phyloP scores from a whole-genome alignment of 37 sponge, comb jelly and placozoan species.

The Tethya wilhelma region DNA sequence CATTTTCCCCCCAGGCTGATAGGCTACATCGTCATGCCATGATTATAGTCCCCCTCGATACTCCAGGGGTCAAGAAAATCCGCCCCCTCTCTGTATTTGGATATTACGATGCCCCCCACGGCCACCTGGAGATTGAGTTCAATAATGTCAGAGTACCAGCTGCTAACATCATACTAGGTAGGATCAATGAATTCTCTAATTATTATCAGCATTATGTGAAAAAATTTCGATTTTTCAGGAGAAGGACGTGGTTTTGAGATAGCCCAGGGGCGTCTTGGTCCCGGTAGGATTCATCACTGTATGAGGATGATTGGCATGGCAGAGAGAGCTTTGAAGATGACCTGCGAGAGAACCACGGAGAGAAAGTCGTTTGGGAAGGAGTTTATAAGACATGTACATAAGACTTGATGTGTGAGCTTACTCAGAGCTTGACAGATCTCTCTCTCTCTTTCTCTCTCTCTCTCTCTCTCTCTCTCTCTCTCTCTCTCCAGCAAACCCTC shows the following conservation, averaged over 20 bases:
- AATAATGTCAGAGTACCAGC: constrained; percentile 81
- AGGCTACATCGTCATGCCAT: constrained; percentile 77
- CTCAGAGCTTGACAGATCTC: no score
- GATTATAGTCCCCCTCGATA: constrained; percentile 87
- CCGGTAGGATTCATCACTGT: constrained; percentile 95
- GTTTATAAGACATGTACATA: constrained; percentile 69
- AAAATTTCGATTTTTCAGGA: constrained; percentile 34
- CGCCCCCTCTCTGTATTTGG: constrained; percentile 91
- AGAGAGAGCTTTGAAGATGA: constrained; percentile 81
- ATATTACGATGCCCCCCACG: constrained; percentile 83
- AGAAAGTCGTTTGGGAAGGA: constrained; percentile 78
- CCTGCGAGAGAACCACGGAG: constrained; percentile 57
- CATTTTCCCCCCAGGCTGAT: constrained; percentile 9
- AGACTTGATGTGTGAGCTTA: no score
- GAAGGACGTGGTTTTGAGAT: constrained; percentile 97
- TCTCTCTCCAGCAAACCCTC: constrained; percentile 82
- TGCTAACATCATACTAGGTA: constrained; percentile 76
- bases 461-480: no score
- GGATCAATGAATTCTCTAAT: background rate
- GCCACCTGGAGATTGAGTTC: constrained; percentile 86
- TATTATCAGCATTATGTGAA: background rate
- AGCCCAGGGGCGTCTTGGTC: constrained; percentile 93
- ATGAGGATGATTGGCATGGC: constrained; percentile 91
- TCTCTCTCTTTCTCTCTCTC: no score
- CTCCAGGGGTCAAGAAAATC: constrained; percentile 78